Evolutionary conservation across 2,888 invertebrate species (phyloP).

Genomic region (Philaethria dido): DNA sequence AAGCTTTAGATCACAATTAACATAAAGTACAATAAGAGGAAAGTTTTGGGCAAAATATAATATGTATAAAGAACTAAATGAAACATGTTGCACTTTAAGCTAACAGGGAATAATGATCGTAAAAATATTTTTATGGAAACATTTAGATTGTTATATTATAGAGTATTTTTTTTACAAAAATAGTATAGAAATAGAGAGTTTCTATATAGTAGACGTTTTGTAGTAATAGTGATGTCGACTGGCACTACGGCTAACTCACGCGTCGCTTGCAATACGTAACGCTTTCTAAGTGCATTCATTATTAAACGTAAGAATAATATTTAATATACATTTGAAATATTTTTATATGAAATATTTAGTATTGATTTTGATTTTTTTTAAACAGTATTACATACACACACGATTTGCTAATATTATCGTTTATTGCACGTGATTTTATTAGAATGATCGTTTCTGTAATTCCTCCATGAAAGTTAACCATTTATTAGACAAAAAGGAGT

Average conservation of each 20-base stretch:
- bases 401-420: no score
- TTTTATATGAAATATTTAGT: constrained; percentile 48
- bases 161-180: constrained; percentile 26
- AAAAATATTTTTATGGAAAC: constrained; percentile 22
- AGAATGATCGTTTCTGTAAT: no score
- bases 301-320: constrained; percentile 46
- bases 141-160: constrained; percentile 13
- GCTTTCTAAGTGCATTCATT: constrained; percentile 41
- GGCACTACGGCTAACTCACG: constrained; percentile 14
- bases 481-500: no score
- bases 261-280: constrained; percentile 39
- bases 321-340: constrained; percentile 47
- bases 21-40: constrained; percentile 11
- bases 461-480: no score
- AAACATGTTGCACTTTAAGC: constrained; percentile 1
- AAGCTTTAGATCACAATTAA: constrained; percentile 4
- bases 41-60: constrained; percentile 2
- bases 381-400: constrained; percentile 4
- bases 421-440: no score
- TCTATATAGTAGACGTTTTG: background rate
- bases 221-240: constrained; percentile 14
- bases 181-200: constrained; percentile 2
- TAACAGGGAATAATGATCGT: constrained; percentile 7
- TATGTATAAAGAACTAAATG: background rate
- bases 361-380: constrained; percentile 13